A percentile compares a stretch with the other conserved stretches of the same genome.
These are phyloP conservation scores for Chelonus insularis DNA, from an alignment of 1,140 invertebrate genomes.

Conservation along the genomic window DNA sequence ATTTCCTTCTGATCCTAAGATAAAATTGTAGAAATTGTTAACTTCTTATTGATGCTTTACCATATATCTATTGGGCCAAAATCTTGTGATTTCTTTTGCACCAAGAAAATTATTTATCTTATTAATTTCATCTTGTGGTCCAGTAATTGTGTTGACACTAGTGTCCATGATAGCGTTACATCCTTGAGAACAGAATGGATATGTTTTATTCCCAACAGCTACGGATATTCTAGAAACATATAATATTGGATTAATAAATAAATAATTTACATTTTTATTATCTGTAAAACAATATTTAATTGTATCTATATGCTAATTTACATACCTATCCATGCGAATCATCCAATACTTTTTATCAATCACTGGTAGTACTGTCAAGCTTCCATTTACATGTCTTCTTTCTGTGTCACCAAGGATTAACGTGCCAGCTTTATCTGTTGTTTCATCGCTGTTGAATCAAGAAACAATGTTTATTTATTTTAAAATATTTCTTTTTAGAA, in stretches of 20 bases:
- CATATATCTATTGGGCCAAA: slow-evolving; percentile 56
- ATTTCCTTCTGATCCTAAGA: no score
- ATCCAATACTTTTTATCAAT: slow-evolving; percentile 76
- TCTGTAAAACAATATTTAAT: no score
- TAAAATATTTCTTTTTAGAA: no score
- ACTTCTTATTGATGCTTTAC: slow-evolving; percentile 44
- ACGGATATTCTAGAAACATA: slow-evolving; percentile 52
- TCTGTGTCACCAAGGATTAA: slow-evolving; percentile 76
- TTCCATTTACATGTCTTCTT: slow-evolving; percentile 66
- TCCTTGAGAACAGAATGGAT: slow-evolving; percentile 58
- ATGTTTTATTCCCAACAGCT: slow-evolving; percentile 37
- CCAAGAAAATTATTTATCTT: slow-evolving; percentile 72
- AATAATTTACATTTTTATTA: no score
- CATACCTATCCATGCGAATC: slow-evolving; percentile 73
- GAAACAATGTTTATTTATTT: no score
- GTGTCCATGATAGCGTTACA: slow-evolving; percentile 81
- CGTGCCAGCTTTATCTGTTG: slow-evolving; percentile 68
- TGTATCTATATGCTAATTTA: no score
- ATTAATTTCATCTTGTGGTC: slow-evolving; percentile 68
- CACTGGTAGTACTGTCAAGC: slow-evolving; percentile 72
- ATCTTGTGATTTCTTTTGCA: slow-evolving; percentile 61
- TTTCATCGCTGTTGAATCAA: slow-evolving; percentile 62
- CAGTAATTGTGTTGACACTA: slow-evolving; percentile 76
- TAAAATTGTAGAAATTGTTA: neutral
- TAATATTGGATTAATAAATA: slow-evolving; percentile 4